A percentile compares a stretch with the other conserved stretches of the same genome.
These are phyloP conservation scores for Mastacembelus armatus DNA, from an alignment of 2,797 vertebrate species.

Conservation along the genomic window DNA sequence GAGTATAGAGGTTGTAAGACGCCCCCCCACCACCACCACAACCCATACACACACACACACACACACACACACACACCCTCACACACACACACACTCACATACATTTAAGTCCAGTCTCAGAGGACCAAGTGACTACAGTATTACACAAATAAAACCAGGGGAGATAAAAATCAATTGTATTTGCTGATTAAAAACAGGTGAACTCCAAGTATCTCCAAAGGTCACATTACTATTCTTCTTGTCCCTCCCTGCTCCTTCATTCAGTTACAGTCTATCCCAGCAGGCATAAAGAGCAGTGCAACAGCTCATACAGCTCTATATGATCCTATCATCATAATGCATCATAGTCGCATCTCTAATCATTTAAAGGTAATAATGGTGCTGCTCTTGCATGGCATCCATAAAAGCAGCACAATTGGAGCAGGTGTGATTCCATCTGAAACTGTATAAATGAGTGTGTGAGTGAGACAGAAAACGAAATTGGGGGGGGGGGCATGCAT, in stretches of 20 bases:
- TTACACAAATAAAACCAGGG: conserved; percentile 80
- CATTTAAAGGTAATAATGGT: conserved; percentile 82
- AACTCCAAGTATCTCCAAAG: conserved; percentile 82
- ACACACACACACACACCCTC: conserved; percentile 31
- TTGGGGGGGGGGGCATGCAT: conserved; percentile 25
- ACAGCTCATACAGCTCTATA: conserved; percentile 70
- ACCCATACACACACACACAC: no score
- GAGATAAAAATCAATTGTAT: conserved; percentile 84
- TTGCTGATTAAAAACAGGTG: conserved; percentile 85
- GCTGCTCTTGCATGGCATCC: conserved; percentile 78
- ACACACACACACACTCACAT: conserved; percentile 38
- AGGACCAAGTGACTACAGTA: conserved; percentile 75
- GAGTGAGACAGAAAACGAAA: neutral
- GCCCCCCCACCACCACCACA: conserved; percentile 47
- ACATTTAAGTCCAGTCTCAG: conserved; percentile 68
- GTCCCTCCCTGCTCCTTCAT: conserved; percentile 72
- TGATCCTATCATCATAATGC: conserved; percentile 80
- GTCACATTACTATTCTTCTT: conserved; percentile 82
- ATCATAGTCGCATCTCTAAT: conserved; percentile 79
- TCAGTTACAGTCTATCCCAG: conserved; percentile 70
- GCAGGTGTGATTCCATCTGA: conserved; percentile 80
- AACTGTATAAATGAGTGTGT: conserved; percentile 56
- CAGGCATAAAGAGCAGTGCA: conserved; percentile 67
- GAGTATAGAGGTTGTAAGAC: conserved; percentile 75
- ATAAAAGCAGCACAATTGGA: conserved; percentile 78